Evolutionary conservation across 35 echinoderm and acorn worm species (phyloP).

Genomic region (Patiria miniata): DNA sequence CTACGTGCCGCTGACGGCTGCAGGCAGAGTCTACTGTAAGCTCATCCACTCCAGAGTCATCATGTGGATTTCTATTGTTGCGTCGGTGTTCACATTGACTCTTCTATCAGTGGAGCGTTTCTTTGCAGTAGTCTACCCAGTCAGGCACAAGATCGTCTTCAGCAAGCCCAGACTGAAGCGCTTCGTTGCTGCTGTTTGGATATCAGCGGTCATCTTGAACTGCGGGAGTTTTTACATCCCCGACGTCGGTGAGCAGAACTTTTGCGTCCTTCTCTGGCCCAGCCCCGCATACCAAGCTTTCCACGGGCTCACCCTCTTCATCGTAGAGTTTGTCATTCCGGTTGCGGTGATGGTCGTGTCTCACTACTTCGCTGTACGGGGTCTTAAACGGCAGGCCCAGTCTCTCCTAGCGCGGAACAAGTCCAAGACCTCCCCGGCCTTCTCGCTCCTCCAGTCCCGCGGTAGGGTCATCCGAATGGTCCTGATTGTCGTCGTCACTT

Average conservation of each 20-base stretch:
- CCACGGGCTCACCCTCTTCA: conserved; percentile 51
- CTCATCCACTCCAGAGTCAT: conserved; percentile 44
- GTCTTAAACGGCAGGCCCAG: conserved; percentile 19
- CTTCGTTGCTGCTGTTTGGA: conserved; percentile 57
- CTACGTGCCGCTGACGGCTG: not conserved
- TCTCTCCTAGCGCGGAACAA: not conserved
- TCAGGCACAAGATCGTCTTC: conserved; percentile 55
- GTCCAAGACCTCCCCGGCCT: not conserved
- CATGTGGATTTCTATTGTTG: conserved; percentile 79
- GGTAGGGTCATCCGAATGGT: conserved; percentile 64
- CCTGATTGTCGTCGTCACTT: conserved; percentile 60
- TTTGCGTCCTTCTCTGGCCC: conserved; percentile 46
- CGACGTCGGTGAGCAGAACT: not conserved
- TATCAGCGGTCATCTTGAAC: conserved; percentile 49
- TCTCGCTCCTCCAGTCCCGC: conserved; percentile 46
- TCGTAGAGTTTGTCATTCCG: conserved; percentile 64
- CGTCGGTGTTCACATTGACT: conserved; percentile 71
- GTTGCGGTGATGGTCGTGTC: conserved; percentile 62
- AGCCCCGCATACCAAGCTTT: conserved; percentile 29
- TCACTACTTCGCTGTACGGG: conserved; percentile 5
- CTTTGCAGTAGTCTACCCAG: conserved; percentile 63
- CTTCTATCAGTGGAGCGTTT: conserved; percentile 67
- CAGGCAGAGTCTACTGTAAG: conserved; percentile 62
- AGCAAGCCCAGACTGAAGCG: conserved; percentile 26
- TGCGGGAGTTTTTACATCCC: conserved; percentile 45